Conservation (phyloP, 23 tunicate genomes). For the Oikopleura vanhoeffeni region DNA sequence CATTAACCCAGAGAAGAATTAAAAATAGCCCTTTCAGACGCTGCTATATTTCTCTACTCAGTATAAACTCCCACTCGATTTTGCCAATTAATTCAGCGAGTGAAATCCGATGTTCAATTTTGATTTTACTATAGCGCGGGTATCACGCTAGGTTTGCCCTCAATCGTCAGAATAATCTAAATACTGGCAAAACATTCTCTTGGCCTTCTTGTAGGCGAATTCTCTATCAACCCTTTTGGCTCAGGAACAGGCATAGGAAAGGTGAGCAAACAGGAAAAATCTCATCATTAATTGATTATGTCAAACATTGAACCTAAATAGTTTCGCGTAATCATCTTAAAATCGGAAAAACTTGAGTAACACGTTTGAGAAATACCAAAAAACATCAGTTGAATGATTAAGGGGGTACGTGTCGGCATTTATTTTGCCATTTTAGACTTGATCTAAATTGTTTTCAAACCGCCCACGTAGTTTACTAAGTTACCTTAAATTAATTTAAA, state of each 20-base stretch:
- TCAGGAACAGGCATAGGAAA: conserved; percentile 95
- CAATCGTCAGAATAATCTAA: conserved; percentile 30
- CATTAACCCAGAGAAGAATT: conserved; percentile 37
- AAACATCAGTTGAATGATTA: too few species aligned
- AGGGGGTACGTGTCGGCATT: too few species aligned
- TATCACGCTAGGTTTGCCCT: conserved; percentile 51
- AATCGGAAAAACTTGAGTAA: too few species aligned
- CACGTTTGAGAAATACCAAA: too few species aligned
- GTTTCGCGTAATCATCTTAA: too few species aligned
- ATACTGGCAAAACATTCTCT: conserved; percentile 35
- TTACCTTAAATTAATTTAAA: too few species aligned
- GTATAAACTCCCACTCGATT: conserved; percentile 49
- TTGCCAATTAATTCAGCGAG: conserved; percentile 55
- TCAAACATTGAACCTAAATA: too few species aligned
- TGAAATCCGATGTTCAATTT: conserved; percentile 56
- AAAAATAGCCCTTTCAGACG: conserved; percentile 40
- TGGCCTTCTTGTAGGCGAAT: conserved; percentile 68
- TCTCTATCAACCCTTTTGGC: conserved; percentile 89
- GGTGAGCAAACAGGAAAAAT: too few species aligned
- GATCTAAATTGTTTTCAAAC: too few species aligned
- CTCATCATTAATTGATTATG: too few species aligned
- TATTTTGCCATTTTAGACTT: too few species aligned
- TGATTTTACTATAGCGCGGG: conserved; percentile 77
- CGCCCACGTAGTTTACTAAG: too few species aligned
- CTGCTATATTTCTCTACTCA: conserved; percentile 73